These are phyloP conservation scores for Zygogramma bicolorata DNA, from an alignment of 2,888 invertebrate species.

Conservation along the genomic window DNA sequence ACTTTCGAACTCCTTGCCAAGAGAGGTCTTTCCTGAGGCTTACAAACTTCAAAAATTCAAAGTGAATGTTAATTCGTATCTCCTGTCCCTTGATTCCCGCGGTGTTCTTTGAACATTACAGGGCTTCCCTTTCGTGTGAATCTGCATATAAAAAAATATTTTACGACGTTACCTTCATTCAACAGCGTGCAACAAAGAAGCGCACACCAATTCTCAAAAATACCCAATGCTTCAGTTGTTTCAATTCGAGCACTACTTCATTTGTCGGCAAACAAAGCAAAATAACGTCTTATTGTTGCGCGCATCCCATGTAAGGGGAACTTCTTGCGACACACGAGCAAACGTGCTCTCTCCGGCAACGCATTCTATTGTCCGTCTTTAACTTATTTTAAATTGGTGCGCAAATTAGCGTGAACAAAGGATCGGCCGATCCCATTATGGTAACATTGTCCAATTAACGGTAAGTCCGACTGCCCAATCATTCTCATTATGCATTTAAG, in stretches of 20 bases:
- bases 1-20: too few species aligned
- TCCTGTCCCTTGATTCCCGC: too few species aligned
- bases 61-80: too few species aligned
- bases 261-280: constrained; percentile 1
- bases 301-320: constrained; percentile 35
- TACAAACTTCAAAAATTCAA: too few species aligned
- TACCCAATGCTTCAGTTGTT: background rate
- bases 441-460: constrained; percentile 57
- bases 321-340: constrained; percentile 18
- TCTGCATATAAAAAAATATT: too few species aligned
- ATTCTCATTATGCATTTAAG: constrained; percentile 49
- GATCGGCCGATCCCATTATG: constrained; percentile 52
- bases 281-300: constrained; percentile 9
- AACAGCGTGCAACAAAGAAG: too few species aligned
- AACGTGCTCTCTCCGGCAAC: constrained; percentile 26
- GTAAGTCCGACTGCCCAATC: constrained; percentile 52
- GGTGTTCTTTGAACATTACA: too few species aligned
- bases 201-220: too few species aligned
- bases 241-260: background rate
- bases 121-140: too few species aligned
- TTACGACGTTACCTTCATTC: too few species aligned
- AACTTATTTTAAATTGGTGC: constrained; percentile 57
- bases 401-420: constrained; percentile 57
- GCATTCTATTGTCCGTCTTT: constrained; percentile 50
- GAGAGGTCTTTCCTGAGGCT: too few species aligned